Evolutionary conservation across 2,113 vertebrate species (phyloP), one percentile per base, ranked within the genome.

Genomic region (Seriola rivoliana): DNA sequence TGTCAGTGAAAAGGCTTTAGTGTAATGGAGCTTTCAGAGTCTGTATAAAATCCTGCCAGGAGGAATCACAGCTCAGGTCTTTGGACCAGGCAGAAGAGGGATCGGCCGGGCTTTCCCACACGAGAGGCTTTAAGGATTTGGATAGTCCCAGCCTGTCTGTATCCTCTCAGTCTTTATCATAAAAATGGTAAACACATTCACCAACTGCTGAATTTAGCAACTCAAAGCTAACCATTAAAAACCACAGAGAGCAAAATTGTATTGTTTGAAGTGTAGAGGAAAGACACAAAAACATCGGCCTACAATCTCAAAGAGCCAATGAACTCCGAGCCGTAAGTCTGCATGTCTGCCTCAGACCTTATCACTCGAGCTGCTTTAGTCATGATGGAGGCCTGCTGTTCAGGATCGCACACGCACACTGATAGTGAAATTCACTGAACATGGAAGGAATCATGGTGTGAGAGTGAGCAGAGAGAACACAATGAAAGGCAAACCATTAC

Each of bases 1-100:
- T 86, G 84, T 91, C 84, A 65, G 69, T 58, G 44, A 70, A 72
- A 73, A 78, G 79, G 78, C 87, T 82, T 78, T 74, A 46, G 71
- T 80, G 81, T 90, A 81, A 90, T 78, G 58, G 81, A 90, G 87
- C 85, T 90, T 73, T 88, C 78, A 67, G 75, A 69, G 78, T 84
- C 55, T 38, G 71, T 63, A 71, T 86, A 76, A 87, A 79, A 84
- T 80, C 75, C 89, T 71, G 79, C 88, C 81, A 84, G 48, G 80
- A 72, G 89, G 81, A 92, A 88, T 89, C 84, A 79, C 62, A 44
- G 72, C 80, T 88, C 76, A 88, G 86, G 83, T 88, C 82, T 88
- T n/a, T 75, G 71, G 78, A 88, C 60, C 48, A 67, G 78, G 68
- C 57, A 73, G 77, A 46, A 79, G 65, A 72, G 63, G 80, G 67